Evolutionary conservation across 2,113 vertebrate species (phyloP), one percentile per base, ranked within the genome.

Genomic region (Rhodinocichla rosea): DNA sequence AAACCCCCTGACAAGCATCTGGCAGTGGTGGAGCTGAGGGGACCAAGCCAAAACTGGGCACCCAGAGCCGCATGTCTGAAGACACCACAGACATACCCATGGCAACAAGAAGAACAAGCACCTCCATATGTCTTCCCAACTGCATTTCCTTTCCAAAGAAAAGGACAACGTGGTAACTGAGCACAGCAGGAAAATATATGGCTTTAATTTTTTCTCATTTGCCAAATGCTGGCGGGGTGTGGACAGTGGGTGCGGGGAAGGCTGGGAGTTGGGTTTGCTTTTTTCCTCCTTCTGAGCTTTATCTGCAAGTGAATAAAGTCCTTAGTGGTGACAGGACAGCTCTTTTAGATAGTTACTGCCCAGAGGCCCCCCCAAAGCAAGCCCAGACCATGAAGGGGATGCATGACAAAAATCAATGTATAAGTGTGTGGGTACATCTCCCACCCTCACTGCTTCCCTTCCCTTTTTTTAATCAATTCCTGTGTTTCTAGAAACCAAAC

Each of bases 41-140:
- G 80, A 88, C 80, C 73, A 78, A 80, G 56, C 45, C 75, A 77
- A 84, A 91, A 64, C 62, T 3, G 10, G 81, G 69, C 87, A 47
- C 52, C 90, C 84, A 63, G 57, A 60, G 57, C 87, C 7, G 0
- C 73, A 3, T 2, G 33, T 73, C 30, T 62, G 71, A 83, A 82
- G 83, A 57, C 76, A 20, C 70, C 16, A 71, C 89, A 92, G 94
- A 53, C 86, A 95, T 75, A 92, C 95, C 95, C 95, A 94, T 75
- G 85, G 93, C 93, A 96, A 96, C 93, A 10, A 95, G 93, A 95
- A 96, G 93, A 97, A 97, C 93, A 93, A 96, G 95, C 82, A 55
- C 87, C 83, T 95, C 94, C 95, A 92, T 94, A 85, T 93, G 93
- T 77, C 82, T 90, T 65, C 88, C 91, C 89, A 86, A 81, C 91